These are phyloP conservation scores for Ganaspis brasiliensis DNA, from an alignment of 2,888 invertebrate species.

Conservation along the genomic window DNA sequence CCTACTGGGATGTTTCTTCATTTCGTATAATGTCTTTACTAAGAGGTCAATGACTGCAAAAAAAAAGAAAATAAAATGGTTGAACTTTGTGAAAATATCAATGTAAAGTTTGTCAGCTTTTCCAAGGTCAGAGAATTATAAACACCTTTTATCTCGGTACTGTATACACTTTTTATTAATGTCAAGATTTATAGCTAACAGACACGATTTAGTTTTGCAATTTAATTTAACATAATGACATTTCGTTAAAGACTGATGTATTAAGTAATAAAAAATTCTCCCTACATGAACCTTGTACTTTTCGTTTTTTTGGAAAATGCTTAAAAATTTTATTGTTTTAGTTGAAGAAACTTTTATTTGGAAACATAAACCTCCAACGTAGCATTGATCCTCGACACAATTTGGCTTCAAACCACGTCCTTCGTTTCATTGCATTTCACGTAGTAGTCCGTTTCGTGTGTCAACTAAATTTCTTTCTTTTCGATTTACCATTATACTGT, in stretches of 20 bases:
- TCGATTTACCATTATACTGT: constrained; percentile 61
- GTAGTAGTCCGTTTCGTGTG: constrained; percentile 61
- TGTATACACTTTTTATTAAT: neutral
- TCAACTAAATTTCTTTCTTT: constrained; percentile 62
- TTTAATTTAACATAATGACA: constrained; percentile 11
- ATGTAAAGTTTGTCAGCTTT: constrained; percentile 6
- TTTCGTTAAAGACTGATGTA: neutral
- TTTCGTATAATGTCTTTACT: neutral
- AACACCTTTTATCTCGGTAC: constrained; percentile 6
- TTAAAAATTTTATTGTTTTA: neutral
- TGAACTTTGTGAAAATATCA: constrained; percentile 10
- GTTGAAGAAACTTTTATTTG: neutral
- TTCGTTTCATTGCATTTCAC: constrained; percentile 72
- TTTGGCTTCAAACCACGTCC: constrained; percentile 71
- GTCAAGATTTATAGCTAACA: neutral
- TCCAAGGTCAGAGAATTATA: neutral
- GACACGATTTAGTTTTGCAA: neutral
- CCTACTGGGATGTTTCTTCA: constrained; percentile 5
- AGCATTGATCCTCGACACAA: constrained; percentile 76
- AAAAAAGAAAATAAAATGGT: neutral
- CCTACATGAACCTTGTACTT: too few species aligned
- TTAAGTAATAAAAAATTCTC: neutral
- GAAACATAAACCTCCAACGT: constrained; percentile 53
- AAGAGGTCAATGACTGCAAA: constrained; percentile 24
- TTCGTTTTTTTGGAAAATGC: neutral